Evolutionary conservation across 1,140 invertebrate species (phyloP), one percentile per base, ranked within the genome.

Genomic region (Scylla paramamosain): DNA sequence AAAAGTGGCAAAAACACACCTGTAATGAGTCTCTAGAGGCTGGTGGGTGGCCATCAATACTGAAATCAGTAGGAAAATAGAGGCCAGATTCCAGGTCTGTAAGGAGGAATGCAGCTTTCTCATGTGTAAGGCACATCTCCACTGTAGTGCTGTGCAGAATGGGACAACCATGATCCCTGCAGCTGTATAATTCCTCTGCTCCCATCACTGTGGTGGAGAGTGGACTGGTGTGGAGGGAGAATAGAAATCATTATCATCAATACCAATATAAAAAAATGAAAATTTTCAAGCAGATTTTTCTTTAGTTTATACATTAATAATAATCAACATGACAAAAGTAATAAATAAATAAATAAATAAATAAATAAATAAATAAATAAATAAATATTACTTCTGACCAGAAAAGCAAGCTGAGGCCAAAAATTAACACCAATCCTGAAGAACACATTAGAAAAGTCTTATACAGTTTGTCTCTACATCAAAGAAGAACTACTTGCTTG

Each of bases 141-240:
- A 99, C 97, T 14, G 98, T 97, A 0, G 99, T 99, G 97, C 99
- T 98, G 97, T 99, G 98, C 39, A 98, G 96, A 96, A 98, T 98
- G 0, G 98, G 98, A 96, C 98, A 98, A 46, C 97, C 97, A 59
- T 97, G 97, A 0, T 96, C 96, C 95, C 97, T 97, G 96, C 98
- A 98, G 95, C 97, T 97, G 96, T 98, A 98, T 82, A 98, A 97
- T 77, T 98, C 97, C 93, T 98, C 97, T 59, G 98, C 97, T 93
- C 97, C 96, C 96, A 97, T 97, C 67, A 97, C 46, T 6, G 84
- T 96, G 46, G 96, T 89, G 45, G 93, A 94, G 0, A 95, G 88
- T 0, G 96, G 96, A 86, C 96, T 96, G 94, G 28, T 29, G 77
- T 14, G 91, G 77, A 1, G 14, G 20, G 82, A 94, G 29, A 48